These are phyloP conservation scores for Sclerurus mexicanus DNA, from an alignment of 2,113 vertebrate species.

Conservation along the genomic window DNA sequence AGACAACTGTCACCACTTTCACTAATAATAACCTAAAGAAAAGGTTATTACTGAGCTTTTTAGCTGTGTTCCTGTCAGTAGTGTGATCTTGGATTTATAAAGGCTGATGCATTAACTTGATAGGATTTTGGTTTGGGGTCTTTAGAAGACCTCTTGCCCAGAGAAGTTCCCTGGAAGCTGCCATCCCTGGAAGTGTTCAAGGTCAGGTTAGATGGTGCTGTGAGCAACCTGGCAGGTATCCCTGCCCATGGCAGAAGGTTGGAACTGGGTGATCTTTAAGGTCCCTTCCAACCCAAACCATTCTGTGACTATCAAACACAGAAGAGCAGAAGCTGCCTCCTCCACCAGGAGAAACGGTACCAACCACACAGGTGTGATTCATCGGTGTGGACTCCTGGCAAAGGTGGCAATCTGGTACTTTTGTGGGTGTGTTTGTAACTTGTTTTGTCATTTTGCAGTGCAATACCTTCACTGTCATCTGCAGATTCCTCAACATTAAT, in stretches of 20 bases:
- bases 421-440: constrained; percentile 37
- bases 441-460: constrained; percentile 40
- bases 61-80: background rate
- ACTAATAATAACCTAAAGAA: background rate
- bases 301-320: background rate
- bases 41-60: background rate
- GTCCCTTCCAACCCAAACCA: background rate
- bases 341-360: background rate
- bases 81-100: background rate
- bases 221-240: background rate
- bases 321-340: background rate
- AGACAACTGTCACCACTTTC: background rate
- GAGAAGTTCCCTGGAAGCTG: background rate
- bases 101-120: background rate
- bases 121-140: background rate
- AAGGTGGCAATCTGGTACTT: constrained; percentile 56
- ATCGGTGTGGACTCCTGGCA: constrained; percentile 34
- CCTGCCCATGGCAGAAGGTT: background rate
- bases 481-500: background rate
- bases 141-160: background rate
- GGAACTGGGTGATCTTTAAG: background rate
- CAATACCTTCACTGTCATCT: background rate
- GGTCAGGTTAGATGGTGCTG: background rate
- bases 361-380: constrained; percentile 50
- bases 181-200: background rate